Base-by-base conservation (phyloP, 1,140 invertebrate genomes). In the Diabrotica virgifera region DNA sequence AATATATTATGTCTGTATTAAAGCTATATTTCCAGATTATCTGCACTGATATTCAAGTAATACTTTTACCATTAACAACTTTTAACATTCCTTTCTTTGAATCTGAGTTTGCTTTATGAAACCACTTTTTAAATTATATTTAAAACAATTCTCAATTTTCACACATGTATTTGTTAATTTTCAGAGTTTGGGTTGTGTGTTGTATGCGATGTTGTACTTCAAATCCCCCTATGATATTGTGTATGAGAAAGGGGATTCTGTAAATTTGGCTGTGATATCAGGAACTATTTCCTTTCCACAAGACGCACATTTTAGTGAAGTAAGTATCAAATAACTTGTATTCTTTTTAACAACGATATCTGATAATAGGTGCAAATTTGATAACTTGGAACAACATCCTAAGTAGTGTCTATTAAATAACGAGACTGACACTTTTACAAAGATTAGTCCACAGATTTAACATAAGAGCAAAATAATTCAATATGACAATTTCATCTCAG, bases 161-260 rank as follows among this genome's bases (percentile, higher is more conserved):
- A 50, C 14, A 9, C 8, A 46, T 50, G 24, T 60, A 51, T 9
- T 60, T 0, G 24, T 52, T 52, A 35, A 0, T 62, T 83, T 87
- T 67, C 77, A 95, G 92, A 94, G 91, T 60, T 80, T 96, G 68
- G 93, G 93, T 36, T 95, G 93, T 79, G 81, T 93, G 64, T 78
- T 95, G 8, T 95, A 93, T 81, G 92, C 92, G 5, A 81, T 95
- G 79, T 91, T 91, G 69, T 95, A 89, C 74, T 91, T 91, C 68
- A 91, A 90, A 77, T 93, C 91, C 38, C 93, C 93, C 2, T 96
- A 91, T 80, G 93, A 96, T 78, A 81, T 85, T 24, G 89, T 92
- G 10, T 91, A 95, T 75, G 91, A 94, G 79, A 82, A 90, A 72
- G 93, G 93, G 5, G 92, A 94, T 76, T 94, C 91, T 69, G 89